Evolutionary conservation across 2,888 invertebrate species (phyloP).

Genomic region (Caenorhabditis parvicauda): DNA sequence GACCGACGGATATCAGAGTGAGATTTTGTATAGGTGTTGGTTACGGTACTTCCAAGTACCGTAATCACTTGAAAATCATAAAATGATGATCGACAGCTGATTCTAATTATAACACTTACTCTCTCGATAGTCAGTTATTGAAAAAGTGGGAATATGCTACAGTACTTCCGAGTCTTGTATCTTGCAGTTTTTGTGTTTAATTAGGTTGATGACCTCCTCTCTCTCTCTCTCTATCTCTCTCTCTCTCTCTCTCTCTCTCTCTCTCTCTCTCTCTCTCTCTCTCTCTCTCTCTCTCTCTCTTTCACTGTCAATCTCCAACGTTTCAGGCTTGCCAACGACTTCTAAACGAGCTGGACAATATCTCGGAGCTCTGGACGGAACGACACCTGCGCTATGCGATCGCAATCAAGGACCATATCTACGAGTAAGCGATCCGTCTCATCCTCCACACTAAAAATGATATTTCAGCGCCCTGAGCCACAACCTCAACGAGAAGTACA

Average conservation of each 20-base stretch:
- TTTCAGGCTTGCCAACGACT: slow-evolving; percentile 28
- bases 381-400: slow-evolving; percentile 29
- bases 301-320: slow-evolving; percentile 22
- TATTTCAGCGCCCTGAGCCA: too few relatives aligned
- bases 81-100: too few relatives aligned
- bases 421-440: too few relatives aligned
- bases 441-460: too few relatives aligned
- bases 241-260: slow-evolving; percentile 13
- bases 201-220: slow-evolving; percentile 1
- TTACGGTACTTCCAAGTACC: too few relatives aligned
- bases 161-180: too few relatives aligned
- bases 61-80: too few relatives aligned
- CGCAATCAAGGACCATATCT: slow-evolving; percentile 24
- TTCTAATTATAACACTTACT: too few relatives aligned
- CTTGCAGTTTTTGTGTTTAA: neutral
- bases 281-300: slow-evolving; percentile 15
- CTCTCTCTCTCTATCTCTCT: slow-evolving; percentile 13
- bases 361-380: slow-evolving; percentile 39
- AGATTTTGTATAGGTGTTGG: too few relatives aligned
- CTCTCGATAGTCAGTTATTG: too few relatives aligned
- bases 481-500: too few relatives aligned
- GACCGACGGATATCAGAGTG: slow-evolving; percentile 2
- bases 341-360: slow-evolving; percentile 21
- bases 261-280: slow-evolving; percentile 16
- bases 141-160: too few relatives aligned